Base-by-base conservation (phyloP, 1,140 invertebrate genomes). In the Dysdera silvatica region DNA sequence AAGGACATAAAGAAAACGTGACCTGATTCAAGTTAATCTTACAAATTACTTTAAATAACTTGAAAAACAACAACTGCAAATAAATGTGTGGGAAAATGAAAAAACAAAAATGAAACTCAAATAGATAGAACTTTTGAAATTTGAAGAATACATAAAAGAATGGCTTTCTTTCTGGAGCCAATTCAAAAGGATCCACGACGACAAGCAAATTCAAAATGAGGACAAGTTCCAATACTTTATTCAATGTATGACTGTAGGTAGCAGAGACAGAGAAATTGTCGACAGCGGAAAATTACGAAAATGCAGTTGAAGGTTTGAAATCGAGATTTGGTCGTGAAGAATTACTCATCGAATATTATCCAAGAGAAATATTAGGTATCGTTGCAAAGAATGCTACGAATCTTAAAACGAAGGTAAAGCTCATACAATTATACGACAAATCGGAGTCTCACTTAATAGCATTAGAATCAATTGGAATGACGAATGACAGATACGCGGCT, bases 131-230 rank as follows among this genome's bases (percentile, higher is more conserved):
- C 37, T 74, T 2, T 48, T 45, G 37, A 73, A 72, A 28, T 76
- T 75, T 56, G 55, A 59, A 10, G 74, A 74, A 12, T 54, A 74
- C 10, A 40, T 74, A 1, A 70, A 66, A 58, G 70, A 75, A 0
- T 76, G 75, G 74, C 45, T 77, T 8, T 40, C 55, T 4, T 77
- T 75, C 61, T 77, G 74, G 73, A 64, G 67, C 16, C 70, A 70
- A 59, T 76, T 76, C 51, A 68, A 70, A 37, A 71, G 71, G 26
- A 73, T 77, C 14, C 68, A 77, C 60, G 71, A 72, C 37, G 73
- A 76, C 57, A 14, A 31, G 16, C 51, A 56, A 3, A 41, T 76
- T 0, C n/a, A n/a, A n/a, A n/a, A n/a, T n/a, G 59, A 65, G 12
- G 68, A 74, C 49, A 76, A 75, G 41, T 73, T 74, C 48, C 59